Evolutionary conservation across 2,797 vertebrate genomes (phyloP), one percentile per base, ranked within the genome.

Genomic region (Crocodylus rhombifer): DNA sequence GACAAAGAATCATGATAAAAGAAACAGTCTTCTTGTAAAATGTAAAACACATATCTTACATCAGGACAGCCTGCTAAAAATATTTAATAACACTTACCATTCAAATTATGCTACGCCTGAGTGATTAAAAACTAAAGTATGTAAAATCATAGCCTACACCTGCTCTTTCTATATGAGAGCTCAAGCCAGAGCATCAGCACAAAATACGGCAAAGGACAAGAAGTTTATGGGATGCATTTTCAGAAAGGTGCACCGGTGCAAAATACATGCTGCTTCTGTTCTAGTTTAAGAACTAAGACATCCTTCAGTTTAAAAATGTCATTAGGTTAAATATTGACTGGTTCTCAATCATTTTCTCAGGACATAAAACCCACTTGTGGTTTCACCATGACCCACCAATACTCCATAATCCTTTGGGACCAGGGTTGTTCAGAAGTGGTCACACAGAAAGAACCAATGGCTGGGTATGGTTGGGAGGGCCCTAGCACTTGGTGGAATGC

Each of bases 11-110:
- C 91, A 91, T 92, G 89, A 84, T 56, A 94, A 84, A 65, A 94
- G 76, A 80, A 71, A 94, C 11, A 86, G 71, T 90, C 77, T 95
- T 93, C 89, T 91, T 96, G 91, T 77, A 92, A 88, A 91, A 56
- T 42, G 65, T 1, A 0, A 60, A 71, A 55, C 26, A 82, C 23
- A 4, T 6, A 23, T 90, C 57, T 83, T 85, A 26, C 0, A 71
- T 12, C 57, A 82, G 75, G 88, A 84, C 17, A 82, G 80, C 28
- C 25, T 65, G 63, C 42, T 90, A 73, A 86, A 4, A 77, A 10
- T 57, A 86, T 86, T 86, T 89, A 8, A 4, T 25, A 63, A 63
- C 26, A 58, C 1, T 0, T 63, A 36, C 57, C 61, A 18, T 33
- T 86, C 14, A 1, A 89, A 86, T 30, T 33, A 61, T 3, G 7